These are phyloP conservation scores for Sebastes matsubarae DNA, from an alignment of 2,797 vertebrate genomes.

Conservation along the genomic window DNA sequence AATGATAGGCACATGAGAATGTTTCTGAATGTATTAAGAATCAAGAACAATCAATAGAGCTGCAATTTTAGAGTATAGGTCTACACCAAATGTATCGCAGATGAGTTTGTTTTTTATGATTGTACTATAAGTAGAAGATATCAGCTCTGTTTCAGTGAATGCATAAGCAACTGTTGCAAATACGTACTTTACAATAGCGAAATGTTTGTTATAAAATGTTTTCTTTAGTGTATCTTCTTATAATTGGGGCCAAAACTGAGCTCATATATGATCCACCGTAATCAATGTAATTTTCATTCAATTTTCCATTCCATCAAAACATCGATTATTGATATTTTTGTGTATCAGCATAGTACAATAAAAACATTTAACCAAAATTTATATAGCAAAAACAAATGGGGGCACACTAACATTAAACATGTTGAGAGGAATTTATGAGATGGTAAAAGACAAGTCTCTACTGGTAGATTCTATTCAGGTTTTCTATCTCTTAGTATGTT, in stretches of 20 bases:
- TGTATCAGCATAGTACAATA: not conserved
- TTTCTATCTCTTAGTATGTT: not conserved
- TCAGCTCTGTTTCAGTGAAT: not conserved
- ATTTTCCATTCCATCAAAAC: not conserved
- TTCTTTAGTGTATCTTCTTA: no score
- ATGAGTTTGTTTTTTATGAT: not conserved
- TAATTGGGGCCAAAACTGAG: not conserved
- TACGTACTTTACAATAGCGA: not conserved
- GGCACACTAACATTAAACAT: not conserved
- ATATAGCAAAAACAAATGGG: not conserved
- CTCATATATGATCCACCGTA: not conserved
- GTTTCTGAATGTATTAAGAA: not conserved
- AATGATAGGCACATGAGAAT: not conserved
- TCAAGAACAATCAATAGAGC: not conserved
- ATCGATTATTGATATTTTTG: not conserved
- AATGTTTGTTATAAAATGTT: not conserved
- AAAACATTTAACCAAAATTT: not conserved
- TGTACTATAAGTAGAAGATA: not conserved
- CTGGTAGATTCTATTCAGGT: no score
- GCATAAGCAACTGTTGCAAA: not conserved
- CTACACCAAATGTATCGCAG: not conserved
- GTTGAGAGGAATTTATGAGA: not conserved
- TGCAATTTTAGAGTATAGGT: not conserved
- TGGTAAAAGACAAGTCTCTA: not conserved
- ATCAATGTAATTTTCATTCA: no score